Base-by-base conservation (phyloP, 2,797 vertebrate species). In the Prunella strophiata region DNA sequence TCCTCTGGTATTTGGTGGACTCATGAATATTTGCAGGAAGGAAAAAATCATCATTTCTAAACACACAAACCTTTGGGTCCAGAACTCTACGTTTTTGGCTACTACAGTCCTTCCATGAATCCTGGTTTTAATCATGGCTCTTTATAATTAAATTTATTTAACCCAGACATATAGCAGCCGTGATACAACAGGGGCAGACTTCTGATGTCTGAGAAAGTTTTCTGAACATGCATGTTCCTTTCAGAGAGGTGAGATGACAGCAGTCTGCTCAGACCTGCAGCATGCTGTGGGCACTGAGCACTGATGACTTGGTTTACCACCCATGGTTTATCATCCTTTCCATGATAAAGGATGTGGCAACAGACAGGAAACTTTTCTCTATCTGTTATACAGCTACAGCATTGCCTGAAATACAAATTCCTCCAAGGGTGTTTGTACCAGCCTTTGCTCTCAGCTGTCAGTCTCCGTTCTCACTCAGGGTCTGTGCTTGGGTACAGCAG, bases 291-390 rank as follows among this genome's bases (percentile, higher is more conserved):
- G 40, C 54, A 45, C 58, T 32, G 58, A 91, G 74, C 42, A 29
- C 75, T 50, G 55, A 66, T 50, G 80, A 72, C 79, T 93, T 47
- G 65, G 63, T 65, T 94, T 96, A 78, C 81, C 75, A 88, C 57
- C 94, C 68, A 47, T 22, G 85, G 82, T 78, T 89, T 93, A 88
- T 51, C 51, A 42, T 72, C 70, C 58, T 88, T 76, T 88, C 62
- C 88, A 55, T 62, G 54, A 88, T 63, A 94, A 94, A 91, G 51
- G 65, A 93, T 75, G 79, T 54, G 87, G 73, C 54, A 91, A 84
- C 48, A 89, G 74, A 79, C 11, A 92, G 55, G 48, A 96, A 63
- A 74, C 22, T 85, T 93, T 94, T 52, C 84, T 81, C 55, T 6
- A 1, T 61, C 73, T 88, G 25, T n/a, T 86, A 81, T 16, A 71